These are phyloP conservation scores for Bufo bufo DNA, from an alignment of 2,113 vertebrate species.

Conservation along the genomic window DNA sequence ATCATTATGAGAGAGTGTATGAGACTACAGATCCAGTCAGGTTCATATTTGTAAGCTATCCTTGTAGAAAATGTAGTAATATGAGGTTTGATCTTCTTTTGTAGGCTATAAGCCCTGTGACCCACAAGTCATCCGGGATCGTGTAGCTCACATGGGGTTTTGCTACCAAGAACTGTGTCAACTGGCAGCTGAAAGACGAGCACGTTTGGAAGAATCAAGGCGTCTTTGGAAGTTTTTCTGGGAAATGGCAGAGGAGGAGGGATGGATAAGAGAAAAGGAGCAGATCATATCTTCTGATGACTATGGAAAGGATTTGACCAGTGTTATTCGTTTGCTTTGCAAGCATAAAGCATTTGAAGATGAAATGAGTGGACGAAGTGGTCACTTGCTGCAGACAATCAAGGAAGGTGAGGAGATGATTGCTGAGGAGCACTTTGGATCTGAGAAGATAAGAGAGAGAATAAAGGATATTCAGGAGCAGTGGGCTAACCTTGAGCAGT, in stretches of 20 bases:
- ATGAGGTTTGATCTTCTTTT: not conserved
- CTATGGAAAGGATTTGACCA: slow-evolving; percentile 89
- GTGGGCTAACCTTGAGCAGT: slow-evolving; percentile 88
- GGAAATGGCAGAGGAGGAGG: slow-evolving; percentile 97
- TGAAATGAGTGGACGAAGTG: slow-evolving; percentile 88
- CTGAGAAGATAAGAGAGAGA: slow-evolving; percentile 86
- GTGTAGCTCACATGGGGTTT: slow-evolving; percentile 93
- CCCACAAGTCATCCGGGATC: slow-evolving; percentile 90
- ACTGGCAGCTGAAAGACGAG: slow-evolving; percentile 85
- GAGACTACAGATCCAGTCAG: no score
- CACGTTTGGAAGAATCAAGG: slow-evolving; percentile 89
- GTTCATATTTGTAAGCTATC: no score
- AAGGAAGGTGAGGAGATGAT: slow-evolving; percentile 92
- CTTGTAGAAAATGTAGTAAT: not conserved
- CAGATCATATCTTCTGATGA: slow-evolving; percentile 91
- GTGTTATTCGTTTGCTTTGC: slow-evolving; percentile 86
- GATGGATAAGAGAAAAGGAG: slow-evolving; percentile 96
- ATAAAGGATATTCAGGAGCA: slow-evolving; percentile 85
- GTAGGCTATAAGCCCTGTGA: slow-evolving; percentile 95
- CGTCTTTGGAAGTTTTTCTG: slow-evolving; percentile 98
- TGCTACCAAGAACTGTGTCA: slow-evolving; percentile 94
- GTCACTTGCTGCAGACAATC: slow-evolving; percentile 87
- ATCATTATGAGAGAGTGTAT: no score
- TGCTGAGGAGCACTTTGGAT: slow-evolving; percentile 84
- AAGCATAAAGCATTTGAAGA: slow-evolving; percentile 93